Base-by-base conservation (phyloP, 2,888 invertebrate genomes). In the Eurois occulta region DNA sequence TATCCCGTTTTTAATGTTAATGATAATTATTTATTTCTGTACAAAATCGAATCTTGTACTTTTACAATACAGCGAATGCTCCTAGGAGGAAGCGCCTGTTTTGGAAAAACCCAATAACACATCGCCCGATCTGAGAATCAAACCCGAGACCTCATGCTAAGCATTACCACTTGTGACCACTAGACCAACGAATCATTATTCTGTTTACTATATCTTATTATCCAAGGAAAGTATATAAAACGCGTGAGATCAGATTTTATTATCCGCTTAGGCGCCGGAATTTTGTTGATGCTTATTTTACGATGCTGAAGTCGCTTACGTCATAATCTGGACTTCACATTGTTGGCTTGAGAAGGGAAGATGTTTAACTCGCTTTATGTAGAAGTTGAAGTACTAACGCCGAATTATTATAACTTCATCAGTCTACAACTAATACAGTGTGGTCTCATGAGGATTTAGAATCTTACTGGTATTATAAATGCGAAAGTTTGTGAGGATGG, bases 191-290 rank as follows among this genome's bases (percentile, higher is more conserved):
- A 18, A 41, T 0, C n/a, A 65, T 18, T 68, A 38, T 64, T 83
- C 13, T 48, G 78, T 72, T 58, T 83, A 72, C 48, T 67, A 77
- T 71, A 67, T 64, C 86, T 89, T 90, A 90, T 90, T 88, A 91
- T 88, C 80, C 80, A 80, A 82, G 83, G 80, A 86, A 84, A 75
- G 82, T 86, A 88, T 90, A 90, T 89, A 88, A 91, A 91, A 89
- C 81, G 86, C 80, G 84, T 80, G 83, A 88, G 78, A 85, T 77
- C 72, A 80, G 85, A 88, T 87, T 86, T 80, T 81, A 72, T 72
- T 83, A 77, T 80, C 72, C 80, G 86, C 81, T 89, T 88, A 87
- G 78, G 77, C 80, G 60, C 76, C 72, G 78, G 70, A 83, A 84
- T 89, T 90, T 75, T 64, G 82, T 84, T 80, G 64, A 77, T 83